phyloP scores from a whole-genome alignment of 2,797 vertebrate genomes.

The Cottoperca gobio region DNA sequence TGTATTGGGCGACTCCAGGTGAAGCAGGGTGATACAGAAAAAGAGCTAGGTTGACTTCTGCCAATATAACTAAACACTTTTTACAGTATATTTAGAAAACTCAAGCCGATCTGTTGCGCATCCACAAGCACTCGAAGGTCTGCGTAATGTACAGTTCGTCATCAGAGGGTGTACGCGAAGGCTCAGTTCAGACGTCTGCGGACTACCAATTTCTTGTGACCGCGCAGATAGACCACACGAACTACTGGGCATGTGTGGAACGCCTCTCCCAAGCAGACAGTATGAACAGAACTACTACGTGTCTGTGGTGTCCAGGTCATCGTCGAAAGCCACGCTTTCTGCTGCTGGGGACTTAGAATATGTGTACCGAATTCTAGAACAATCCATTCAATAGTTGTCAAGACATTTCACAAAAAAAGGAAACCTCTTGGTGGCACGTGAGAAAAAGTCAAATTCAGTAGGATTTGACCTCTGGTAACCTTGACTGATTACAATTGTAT shows the following conservation, averaged over 20 bases:
- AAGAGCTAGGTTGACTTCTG: background rate
- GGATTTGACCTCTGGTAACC: background rate
- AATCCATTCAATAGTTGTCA: background rate
- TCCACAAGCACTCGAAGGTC: too few relatives aligned
- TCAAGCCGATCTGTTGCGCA: too few relatives aligned
- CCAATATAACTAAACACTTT: background rate
- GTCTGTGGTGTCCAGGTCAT: too few relatives aligned
- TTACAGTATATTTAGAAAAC: background rate
- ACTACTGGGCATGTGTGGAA: too few relatives aligned
- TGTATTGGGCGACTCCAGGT: conserved; percentile 23
- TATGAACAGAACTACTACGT: too few relatives aligned
- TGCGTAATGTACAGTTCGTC: too few relatives aligned
- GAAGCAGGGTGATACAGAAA: conserved; percentile 31
- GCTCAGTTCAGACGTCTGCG: too few relatives aligned
- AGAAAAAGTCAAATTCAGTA: background rate
- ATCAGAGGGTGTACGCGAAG: too few relatives aligned
- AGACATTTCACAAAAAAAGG: background rate
- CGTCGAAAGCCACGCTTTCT: background rate
- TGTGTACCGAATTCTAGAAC: background rate
- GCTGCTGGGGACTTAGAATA: background rate
- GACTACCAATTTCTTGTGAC: too few relatives aligned
- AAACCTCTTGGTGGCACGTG: background rate
- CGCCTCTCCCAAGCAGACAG: too few relatives aligned
- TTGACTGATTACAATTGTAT: background rate
- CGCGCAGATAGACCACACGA: too few relatives aligned